Conservation (phyloP, 1,140 invertebrate species). For the Drosophila melanogaster region DNA sequence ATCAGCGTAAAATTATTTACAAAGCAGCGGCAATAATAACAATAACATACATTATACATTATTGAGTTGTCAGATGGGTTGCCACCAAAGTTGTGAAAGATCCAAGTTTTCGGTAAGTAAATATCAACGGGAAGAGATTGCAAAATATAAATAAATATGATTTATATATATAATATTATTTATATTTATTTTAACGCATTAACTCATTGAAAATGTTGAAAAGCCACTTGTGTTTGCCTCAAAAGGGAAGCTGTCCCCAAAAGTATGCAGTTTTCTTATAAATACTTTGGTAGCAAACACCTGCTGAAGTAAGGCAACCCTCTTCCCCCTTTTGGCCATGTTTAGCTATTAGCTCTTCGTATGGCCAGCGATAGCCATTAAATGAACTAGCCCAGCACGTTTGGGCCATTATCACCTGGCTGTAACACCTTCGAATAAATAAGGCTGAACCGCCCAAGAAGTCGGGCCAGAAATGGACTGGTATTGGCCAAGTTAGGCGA, state of each 20-base stretch:
- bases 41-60: slow-evolving; percentile 56
- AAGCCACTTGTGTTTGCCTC: background rate
- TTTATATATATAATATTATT: too few species aligned
- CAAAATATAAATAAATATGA: too few species aligned
- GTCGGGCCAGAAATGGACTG: background rate
- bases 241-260: background rate
- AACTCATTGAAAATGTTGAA: background rate
- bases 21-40: slow-evolving; percentile 35
- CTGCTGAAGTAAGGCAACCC: background rate
- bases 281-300: background rate
- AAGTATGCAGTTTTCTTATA: slow-evolving; percentile 4
- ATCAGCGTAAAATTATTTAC: slow-evolving; percentile 66
- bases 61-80: slow-evolving; percentile 11
- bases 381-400: background rate
- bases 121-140: too few species aligned
- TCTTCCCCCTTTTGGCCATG: background rate
- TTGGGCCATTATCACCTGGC: slow-evolving; percentile 5
- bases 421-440: background rate
- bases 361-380: background rate
- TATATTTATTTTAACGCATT: too few species aligned
- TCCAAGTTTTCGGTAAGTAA: too few species aligned
- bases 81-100: background rate
- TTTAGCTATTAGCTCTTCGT: background rate
- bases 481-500: background rate
- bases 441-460: slow-evolving; percentile 6